phyloP scores from a whole-genome alignment of 2,888 invertebrate species.

The Nephrocerus scutellatus region DNA sequence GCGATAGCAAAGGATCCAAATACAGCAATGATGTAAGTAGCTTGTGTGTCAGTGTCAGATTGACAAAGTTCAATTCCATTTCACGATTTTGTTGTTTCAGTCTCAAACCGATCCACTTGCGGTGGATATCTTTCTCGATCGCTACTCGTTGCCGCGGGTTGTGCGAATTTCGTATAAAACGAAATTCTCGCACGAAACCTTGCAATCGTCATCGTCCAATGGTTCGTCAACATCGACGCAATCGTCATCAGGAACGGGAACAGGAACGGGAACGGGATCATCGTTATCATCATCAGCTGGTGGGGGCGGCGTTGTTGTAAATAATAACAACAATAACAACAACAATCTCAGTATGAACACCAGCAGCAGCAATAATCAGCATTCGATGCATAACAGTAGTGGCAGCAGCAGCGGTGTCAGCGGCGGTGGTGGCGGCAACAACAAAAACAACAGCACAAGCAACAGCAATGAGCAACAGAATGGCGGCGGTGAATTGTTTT shows the following conservation, averaged over 20 bases:
- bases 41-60: no score
- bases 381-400: constrained; percentile 13
- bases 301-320: no score
- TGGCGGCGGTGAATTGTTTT: constrained; percentile 39
- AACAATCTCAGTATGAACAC: constrained; percentile 14
- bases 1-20: constrained; percentile 47
- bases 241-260: constrained; percentile 29
- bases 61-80: no score
- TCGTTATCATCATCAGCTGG: no score
- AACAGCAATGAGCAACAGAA: constrained; percentile 22
- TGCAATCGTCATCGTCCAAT: constrained; percentile 45
- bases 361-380: constrained; percentile 14
- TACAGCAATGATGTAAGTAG: constrained; percentile 43
- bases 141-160: constrained; percentile 43
- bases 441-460: constrained; percentile 19
- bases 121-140: constrained; percentile 45
- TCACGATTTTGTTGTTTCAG: constrained; percentile 27
- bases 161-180: constrained; percentile 40
- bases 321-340: constrained; percentile 21
- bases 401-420: constrained; percentile 13
- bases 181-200: constrained; percentile 42
- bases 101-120: constrained; percentile 41
- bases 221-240: constrained; percentile 44
- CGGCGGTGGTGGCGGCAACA: constrained; percentile 19
- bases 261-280: constrained; percentile 21